These are phyloP conservation scores for Hymenopus coronatus DNA, from an alignment of 2,888 invertebrate genomes.

Conservation along the genomic window DNA sequence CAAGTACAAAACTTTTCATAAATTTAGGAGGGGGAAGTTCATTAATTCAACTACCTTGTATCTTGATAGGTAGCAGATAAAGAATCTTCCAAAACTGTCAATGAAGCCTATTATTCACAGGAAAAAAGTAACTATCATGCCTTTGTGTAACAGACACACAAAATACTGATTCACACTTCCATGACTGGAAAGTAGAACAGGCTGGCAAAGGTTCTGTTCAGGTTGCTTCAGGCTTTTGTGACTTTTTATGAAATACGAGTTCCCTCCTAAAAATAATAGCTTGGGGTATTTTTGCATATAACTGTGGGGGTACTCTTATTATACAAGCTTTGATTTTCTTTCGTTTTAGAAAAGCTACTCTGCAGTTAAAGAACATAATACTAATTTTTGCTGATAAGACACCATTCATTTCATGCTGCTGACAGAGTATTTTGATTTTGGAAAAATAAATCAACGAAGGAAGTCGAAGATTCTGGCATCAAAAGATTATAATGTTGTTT, in stretches of 20 bases:
- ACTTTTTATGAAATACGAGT: conserved; percentile 2
- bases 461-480: neutral
- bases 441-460: neutral
- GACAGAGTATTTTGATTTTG: neutral
- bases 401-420: neutral
- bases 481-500: neutral
- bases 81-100: too few species aligned
- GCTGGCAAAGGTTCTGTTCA: neutral
- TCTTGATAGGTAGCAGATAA: too few species aligned
- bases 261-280: neutral
- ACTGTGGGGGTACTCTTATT: too few species aligned
- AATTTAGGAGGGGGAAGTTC: neutral
- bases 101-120: too few species aligned
- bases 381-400: neutral
- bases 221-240: neutral
- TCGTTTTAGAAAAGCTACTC: neutral
- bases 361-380: neutral
- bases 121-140: neutral
- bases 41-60: too few species aligned
- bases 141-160: neutral
- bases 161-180: neutral
- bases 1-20: neutral
- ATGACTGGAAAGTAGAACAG: neutral
- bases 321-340: too few species aligned
- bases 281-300: conserved; percentile 5